Conservation (phyloP, 2,888 invertebrate species). For the Drosophila emarginata region DNA sequence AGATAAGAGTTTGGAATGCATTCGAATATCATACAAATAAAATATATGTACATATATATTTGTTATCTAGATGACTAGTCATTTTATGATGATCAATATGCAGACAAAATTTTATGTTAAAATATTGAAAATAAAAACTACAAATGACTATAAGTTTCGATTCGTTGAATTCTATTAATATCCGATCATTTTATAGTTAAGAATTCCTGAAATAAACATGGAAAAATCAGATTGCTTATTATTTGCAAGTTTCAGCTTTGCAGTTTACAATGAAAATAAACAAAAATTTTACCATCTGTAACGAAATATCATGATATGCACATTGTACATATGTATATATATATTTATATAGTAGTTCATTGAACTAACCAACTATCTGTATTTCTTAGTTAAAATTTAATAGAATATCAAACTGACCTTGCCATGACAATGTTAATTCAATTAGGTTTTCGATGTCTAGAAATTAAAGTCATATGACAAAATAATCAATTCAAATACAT, state of each 20-base stretch:
- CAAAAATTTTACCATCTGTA: neutral
- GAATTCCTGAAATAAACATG: neutral
- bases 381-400: neutral
- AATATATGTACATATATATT: too few species aligned
- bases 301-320: neutral
- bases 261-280: neutral
- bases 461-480: constrained; percentile 18
- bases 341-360: neutral
- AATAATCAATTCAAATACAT: constrained; percentile 36
- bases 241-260: neutral
- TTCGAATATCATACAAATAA: neutral
- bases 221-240: neutral
- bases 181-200: too few species aligned
- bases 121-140: too few species aligned
- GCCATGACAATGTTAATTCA: constrained; percentile 49
- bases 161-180: too few species aligned
- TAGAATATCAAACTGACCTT: constrained; percentile 27
- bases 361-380: constrained; percentile 4
- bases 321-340: neutral
- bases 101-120: too few species aligned
- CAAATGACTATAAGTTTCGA: too few species aligned
- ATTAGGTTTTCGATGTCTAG: constrained; percentile 23
- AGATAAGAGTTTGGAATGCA: constrained; percentile 13
- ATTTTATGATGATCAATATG: too few species aligned
- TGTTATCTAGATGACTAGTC: too few species aligned